Conservation (phyloP, 2,888 invertebrate genomes). For the Falcaria lacertinaria region DNA sequence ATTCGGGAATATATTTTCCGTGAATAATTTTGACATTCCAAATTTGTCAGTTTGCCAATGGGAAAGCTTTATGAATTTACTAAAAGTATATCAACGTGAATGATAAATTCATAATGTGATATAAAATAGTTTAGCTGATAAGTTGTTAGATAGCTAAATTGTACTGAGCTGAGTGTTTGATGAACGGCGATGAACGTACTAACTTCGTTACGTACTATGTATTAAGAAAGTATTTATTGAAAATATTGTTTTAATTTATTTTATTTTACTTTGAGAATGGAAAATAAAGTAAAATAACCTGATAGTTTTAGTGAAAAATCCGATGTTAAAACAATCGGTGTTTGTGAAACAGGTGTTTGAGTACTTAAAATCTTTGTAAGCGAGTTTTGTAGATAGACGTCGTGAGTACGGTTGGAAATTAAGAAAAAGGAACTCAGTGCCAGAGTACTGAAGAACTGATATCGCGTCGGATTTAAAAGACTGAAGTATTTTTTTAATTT, state of each 20-base stretch:
- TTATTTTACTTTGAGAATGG: slow-evolving; percentile 48
- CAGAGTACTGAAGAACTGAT: slow-evolving; percentile 36
- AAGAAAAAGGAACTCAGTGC: slow-evolving; percentile 12
- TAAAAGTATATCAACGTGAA: slow-evolving; percentile 60
- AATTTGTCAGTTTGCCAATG: slow-evolving; percentile 50
- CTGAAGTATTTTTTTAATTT: slow-evolving; percentile 62
- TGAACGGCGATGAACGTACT: slow-evolving; percentile 41
- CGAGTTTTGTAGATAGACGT: slow-evolving; percentile 21
- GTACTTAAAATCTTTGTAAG: slow-evolving; percentile 24
- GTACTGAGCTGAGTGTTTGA: slow-evolving; percentile 41
- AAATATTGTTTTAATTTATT: slow-evolving; percentile 46
- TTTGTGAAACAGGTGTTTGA: slow-evolving; percentile 39
- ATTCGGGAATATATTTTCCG: background rate
- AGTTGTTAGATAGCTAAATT: slow-evolving; percentile 43
- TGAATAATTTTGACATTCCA: slow-evolving; percentile 39
- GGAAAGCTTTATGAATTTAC: slow-evolving; percentile 54
- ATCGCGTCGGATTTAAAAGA: slow-evolving; percentile 66
- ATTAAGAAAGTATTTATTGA: slow-evolving; percentile 60
- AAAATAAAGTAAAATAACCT: slow-evolving; percentile 41
- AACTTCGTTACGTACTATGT: slow-evolving; percentile 38
- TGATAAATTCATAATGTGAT: slow-evolving; percentile 74
- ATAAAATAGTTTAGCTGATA: slow-evolving; percentile 63
- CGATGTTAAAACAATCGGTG: slow-evolving; percentile 53
- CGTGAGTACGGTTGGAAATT: slow-evolving; percentile 13
- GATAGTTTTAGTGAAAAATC: slow-evolving; percentile 49